Evolutionary conservation across 2,113 vertebrate genomes (phyloP).

Genomic region (Platycercus adscitus): DNA sequence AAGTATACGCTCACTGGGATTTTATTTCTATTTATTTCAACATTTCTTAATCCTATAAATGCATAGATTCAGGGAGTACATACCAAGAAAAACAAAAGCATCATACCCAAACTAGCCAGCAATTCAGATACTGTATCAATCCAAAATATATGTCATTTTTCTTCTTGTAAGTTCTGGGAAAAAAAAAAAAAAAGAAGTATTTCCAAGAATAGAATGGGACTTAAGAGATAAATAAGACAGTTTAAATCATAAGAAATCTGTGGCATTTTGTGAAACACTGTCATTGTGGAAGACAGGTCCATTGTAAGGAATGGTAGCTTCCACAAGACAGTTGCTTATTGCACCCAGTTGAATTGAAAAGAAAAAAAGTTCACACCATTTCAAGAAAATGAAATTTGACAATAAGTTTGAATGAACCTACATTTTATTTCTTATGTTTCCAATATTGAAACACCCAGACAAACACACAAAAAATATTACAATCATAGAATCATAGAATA

Average conservation of each 20-base stretch:
- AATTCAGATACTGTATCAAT: not conserved
- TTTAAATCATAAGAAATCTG: not conserved
- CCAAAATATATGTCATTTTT: not conserved
- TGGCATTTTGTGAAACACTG: not conserved
- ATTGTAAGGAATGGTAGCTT: not conserved
- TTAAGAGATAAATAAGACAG: not conserved
- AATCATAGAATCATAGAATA: too few species aligned
- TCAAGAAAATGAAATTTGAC: not conserved
- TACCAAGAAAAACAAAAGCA: not conserved
- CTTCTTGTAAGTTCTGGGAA: not conserved
- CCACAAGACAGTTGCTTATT: not conserved
- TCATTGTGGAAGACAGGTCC: not conserved
- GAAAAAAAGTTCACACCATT: not conserved
- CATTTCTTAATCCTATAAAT: not conserved
- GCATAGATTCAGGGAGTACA: not conserved
- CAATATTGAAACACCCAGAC: not conserved
- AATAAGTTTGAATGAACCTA: not conserved
- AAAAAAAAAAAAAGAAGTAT: not conserved
- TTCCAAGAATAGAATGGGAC: not conserved
- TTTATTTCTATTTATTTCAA: not conserved
- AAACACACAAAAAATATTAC: not conserved
- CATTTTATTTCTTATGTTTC: not conserved
- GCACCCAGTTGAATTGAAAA: not conserved
- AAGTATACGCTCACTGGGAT: not conserved
- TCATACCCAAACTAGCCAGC: not conserved